A percentile compares a stretch with the other conserved stretches of the same genome.
Evolutionary conservation across 2,113 vertebrate genomes (phyloP).

Genomic region (Erinaceus europaeus): DNA sequence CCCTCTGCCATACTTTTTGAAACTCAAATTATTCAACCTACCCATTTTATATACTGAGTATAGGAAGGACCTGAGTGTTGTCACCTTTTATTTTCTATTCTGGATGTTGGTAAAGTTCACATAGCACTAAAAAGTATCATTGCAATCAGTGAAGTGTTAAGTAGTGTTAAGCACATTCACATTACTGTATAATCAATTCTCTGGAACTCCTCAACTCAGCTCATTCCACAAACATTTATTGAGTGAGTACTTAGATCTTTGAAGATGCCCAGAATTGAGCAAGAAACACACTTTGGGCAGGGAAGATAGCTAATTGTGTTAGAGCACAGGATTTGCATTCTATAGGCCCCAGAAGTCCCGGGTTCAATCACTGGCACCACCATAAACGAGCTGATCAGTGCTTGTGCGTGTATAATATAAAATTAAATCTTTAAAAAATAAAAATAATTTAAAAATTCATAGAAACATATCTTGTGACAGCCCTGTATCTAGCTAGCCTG

Average conservation of each 20-base stretch:
- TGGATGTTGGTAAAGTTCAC: not conserved
- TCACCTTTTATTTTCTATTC: not conserved
- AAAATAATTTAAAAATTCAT: too few species aligned
- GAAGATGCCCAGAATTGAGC: not conserved
- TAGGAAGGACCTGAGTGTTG: not conserved
- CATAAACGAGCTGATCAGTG: too few species aligned
- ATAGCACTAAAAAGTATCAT: not conserved
- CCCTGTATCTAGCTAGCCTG: not conserved
- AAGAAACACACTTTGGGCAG: not conserved
- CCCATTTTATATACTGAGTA: not conserved
- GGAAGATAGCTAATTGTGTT: not conserved
- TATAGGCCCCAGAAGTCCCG: too few species aligned
- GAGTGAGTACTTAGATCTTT: not conserved
- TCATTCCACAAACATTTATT: not conserved
- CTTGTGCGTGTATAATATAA: too few species aligned
- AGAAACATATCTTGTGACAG: too few species aligned
- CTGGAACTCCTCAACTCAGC: not conserved
- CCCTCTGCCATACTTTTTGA: not conserved
- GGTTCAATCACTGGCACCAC: too few species aligned
- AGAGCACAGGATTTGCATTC: too few species aligned
- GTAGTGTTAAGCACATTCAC: not conserved
- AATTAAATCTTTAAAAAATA: too few species aligned
- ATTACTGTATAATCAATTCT: not conserved
- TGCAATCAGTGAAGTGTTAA: not conserved
- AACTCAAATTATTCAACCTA: not conserved